These are phyloP conservation scores for Pseudeuparius sepicola DNA, from an alignment of 2,888 invertebrate genomes.

Conservation along the genomic window DNA sequence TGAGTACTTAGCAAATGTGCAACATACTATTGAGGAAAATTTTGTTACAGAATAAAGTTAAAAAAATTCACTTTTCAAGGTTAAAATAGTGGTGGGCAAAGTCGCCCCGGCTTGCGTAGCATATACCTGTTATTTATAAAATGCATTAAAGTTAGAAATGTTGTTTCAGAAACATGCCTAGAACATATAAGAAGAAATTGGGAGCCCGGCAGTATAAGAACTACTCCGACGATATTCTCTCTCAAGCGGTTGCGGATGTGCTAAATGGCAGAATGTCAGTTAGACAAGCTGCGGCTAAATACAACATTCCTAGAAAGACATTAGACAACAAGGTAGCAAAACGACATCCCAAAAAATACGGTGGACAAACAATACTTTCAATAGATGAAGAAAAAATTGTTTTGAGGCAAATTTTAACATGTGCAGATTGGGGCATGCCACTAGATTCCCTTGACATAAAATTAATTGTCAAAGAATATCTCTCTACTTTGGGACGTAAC, in stretches of 20 bases:
- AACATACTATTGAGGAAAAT: no score
- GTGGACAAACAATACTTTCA: constrained; percentile 6
- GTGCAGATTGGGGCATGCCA: constrained; percentile 4
- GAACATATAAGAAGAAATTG: constrained; percentile 5
- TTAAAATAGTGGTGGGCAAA: constrained; percentile 8
- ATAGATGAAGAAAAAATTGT: not conserved
- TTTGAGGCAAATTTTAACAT: constrained; percentile 4
- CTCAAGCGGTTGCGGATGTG: constrained; percentile 8
- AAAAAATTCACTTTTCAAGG: no score
- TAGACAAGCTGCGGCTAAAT: constrained; percentile 5
- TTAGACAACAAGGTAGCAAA: constrained; percentile 6
- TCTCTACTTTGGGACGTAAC: no score
- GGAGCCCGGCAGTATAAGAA: no score
- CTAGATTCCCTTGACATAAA: constrained; percentile 5
- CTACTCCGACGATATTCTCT: constrained; percentile 8
- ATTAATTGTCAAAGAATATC: no score
- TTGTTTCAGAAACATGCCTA: constrained; percentile 9
- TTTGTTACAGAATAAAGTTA: no score
- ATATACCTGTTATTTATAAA: constrained; percentile 1
- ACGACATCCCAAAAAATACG: constrained; percentile 3
- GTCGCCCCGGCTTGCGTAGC: constrained; percentile 1
- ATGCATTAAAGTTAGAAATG: constrained; percentile 5
- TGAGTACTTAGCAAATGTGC: no score
- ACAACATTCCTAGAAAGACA: constrained; percentile 3
- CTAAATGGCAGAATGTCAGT: constrained; percentile 5